Evolutionary conservation across 2,113 vertebrate species (phyloP).

Genomic region (Lepus timidus): DNA sequence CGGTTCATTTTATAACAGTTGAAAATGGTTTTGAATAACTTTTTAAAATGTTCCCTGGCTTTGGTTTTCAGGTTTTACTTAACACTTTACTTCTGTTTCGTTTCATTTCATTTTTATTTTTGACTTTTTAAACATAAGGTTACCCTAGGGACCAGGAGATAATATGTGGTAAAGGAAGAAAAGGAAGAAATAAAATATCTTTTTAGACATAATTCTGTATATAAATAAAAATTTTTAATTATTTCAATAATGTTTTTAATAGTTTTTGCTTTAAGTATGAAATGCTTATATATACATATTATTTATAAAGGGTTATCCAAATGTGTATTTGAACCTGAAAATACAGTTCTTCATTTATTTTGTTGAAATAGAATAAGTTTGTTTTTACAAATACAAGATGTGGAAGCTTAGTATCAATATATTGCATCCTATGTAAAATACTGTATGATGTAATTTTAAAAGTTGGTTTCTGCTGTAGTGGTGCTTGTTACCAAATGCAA

Average conservation of each 20-base stretch:
- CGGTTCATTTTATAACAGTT: background rate
- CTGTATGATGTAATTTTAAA: background rate
- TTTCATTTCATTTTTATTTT: conserved; percentile 1
- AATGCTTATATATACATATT: background rate
- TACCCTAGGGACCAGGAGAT: conserved; percentile 11
- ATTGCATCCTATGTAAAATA: background rate
- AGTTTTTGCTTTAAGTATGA: conserved; percentile 14
- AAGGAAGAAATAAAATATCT: background rate
- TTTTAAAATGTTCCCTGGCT: conserved; percentile 11
- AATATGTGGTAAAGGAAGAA: background rate
- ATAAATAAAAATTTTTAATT: background rate
- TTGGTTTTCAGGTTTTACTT: background rate
- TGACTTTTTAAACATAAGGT: background rate
- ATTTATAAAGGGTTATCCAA: background rate
- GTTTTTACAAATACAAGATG: background rate
- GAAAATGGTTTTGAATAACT: conserved; percentile 21
- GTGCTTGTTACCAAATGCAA: background rate
- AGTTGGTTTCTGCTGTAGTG: background rate
- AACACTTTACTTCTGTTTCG: conserved; percentile 4
- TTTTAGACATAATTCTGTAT: conserved; percentile 11
- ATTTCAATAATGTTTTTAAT: background rate
- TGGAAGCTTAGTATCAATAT: conserved; percentile 39
- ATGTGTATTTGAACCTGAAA: background rate
- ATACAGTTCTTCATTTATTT: conserved; percentile 35
- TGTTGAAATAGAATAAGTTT: background rate